These are phyloP conservation scores for Geophilus truncorum DNA, from an alignment of 2,888 invertebrate species.

Conservation along the genomic window DNA sequence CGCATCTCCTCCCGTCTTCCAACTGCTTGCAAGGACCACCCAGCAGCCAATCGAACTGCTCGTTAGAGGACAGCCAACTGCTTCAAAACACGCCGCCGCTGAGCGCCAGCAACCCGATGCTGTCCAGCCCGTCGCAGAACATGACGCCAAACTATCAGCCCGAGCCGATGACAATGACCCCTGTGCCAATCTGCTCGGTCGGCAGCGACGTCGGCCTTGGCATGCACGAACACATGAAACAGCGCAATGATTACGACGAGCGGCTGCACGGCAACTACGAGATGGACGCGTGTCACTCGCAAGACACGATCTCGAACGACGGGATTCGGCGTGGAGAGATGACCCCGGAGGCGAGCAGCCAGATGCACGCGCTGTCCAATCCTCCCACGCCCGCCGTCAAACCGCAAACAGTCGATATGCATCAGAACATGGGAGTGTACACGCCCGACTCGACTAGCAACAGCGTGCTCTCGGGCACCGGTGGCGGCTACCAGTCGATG, in stretches of 20 bases:
- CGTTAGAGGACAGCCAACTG: constrained; percentile 36
- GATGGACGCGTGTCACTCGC: constrained; percentile 25
- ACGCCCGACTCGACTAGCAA: constrained; percentile 79
- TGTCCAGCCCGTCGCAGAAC: constrained; percentile 36
- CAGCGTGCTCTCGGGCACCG: constrained; percentile 54
- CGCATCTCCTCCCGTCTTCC: constrained; percentile 14
- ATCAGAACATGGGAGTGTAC: constrained; percentile 79
- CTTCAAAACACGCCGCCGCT: constrained; percentile 37
- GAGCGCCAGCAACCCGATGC: constrained; percentile 37
- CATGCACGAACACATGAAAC: constrained; percentile 28
- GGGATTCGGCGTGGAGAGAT: constrained; percentile 30
- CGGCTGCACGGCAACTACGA: constrained; percentile 35
- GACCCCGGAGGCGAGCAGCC: constrained; percentile 18
- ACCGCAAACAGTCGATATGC: constrained; percentile 33
- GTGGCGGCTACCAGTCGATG: constrained; percentile 58
- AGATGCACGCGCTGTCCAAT: neutral
- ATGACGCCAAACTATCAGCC: constrained; percentile 34
- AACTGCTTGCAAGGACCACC: constrained; percentile 36
- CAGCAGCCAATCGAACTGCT: constrained; percentile 38
- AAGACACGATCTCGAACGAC: constrained; percentile 25
- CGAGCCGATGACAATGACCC: neutral
- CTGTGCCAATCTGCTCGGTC: neutral
- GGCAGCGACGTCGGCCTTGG: neutral
- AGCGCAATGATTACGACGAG: constrained; percentile 34
- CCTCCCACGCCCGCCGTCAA: neutral